Percentiles rank a stretch among this genome's conserved stretches.
Conservation (phyloP, 2,888 invertebrate species). For the Lydus trimaculatus region DNA sequence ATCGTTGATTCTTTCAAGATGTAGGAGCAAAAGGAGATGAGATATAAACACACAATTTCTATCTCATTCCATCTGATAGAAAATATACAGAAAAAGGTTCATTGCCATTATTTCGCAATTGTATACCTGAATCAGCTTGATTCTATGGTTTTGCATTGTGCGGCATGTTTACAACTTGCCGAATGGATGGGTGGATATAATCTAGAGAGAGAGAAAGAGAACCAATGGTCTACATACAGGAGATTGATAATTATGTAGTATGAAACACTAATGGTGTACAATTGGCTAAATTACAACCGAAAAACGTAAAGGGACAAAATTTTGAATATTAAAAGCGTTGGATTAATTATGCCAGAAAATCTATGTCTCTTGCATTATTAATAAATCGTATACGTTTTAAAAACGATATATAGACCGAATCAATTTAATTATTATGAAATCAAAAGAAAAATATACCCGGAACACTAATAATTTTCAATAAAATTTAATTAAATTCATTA, state of each 20-base stretch:
- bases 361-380: too few species aligned
- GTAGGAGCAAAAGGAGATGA: neutral
- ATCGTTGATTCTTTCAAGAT: neutral
- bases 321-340: neutral
- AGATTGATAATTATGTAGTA: neutral
- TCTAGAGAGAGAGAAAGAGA: neutral
- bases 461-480: too few species aligned
- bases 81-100: constrained; percentile 30
- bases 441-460: too few species aligned
- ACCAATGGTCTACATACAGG: neutral
- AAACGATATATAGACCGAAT: too few species aligned
- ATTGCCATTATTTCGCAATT: constrained; percentile 35
- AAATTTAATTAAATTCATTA: too few species aligned
- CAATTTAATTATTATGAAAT: too few species aligned
- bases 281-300: neutral
- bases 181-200: neutral
- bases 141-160: constrained; percentile 9
- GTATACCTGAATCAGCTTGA: constrained; percentile 18
- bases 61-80: neutral
- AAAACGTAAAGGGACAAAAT: neutral
- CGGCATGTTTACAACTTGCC: constrained; percentile 22
- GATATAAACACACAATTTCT: neutral
- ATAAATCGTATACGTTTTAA: too few species aligned
- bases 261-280: neutral
- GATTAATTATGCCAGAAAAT: too few species aligned